A percentile compares a stretch with the other conserved stretches of the same genome.
These are phyloP conservation scores for Apamea anceps DNA, from an alignment of 2,888 invertebrate species.

Conservation along the genomic window DNA sequence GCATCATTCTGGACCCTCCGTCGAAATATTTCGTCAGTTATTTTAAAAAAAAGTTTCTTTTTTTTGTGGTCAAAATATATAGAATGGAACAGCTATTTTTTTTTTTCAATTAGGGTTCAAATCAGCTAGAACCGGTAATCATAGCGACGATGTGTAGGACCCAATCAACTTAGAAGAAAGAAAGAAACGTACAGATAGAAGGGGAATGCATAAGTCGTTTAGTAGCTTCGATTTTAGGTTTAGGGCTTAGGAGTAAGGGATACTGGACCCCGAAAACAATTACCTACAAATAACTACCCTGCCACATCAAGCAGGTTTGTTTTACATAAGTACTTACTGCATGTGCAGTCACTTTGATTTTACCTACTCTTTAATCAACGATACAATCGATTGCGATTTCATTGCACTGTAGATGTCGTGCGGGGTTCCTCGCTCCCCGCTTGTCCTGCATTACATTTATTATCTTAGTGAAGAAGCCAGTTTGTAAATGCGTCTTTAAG, in stretches of 20 bases:
- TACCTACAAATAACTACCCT: neutral
- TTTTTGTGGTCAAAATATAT: neutral
- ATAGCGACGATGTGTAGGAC: neutral
- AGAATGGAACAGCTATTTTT: neutral
- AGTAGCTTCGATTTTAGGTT: neutral
- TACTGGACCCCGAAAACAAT: neutral
- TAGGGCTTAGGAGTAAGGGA: neutral
- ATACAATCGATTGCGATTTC: neutral
- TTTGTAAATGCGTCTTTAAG: neutral
- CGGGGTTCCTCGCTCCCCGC: slow-evolving; percentile 3
- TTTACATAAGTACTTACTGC: no score
- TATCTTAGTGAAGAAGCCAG: neutral
- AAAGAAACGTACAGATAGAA: neutral
- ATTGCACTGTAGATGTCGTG: neutral
- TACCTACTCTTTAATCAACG: neutral
- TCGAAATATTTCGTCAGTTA: neutral
- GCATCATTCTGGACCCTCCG: neutral
- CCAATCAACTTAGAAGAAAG: neutral
- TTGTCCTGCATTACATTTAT: neutral
- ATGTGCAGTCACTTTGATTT: slow-evolving; percentile 5
- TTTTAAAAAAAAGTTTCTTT: neutral
- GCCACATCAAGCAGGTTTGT: neutral
- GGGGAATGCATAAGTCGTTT: neutral
- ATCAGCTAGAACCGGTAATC: neutral
- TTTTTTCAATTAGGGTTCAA: neutral